Percentiles rank a stretch among this genome's conserved stretches.
phyloP scores from a whole-genome alignment of 2,797 vertebrate genomes.

The Setipinna tenuifilis region DNA sequence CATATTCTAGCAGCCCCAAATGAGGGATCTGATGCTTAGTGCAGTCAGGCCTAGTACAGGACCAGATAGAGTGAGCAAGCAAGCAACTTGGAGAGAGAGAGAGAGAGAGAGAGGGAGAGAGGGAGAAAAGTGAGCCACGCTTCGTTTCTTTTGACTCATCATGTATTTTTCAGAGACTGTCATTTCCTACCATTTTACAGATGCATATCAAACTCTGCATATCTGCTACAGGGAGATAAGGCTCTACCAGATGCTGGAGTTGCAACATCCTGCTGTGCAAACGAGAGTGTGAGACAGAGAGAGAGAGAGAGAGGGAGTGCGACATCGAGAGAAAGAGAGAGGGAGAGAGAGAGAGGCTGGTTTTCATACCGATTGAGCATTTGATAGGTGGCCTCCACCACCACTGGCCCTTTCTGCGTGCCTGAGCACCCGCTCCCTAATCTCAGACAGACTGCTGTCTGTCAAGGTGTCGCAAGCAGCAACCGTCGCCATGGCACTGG shows the following conservation, averaged over 20 bases:
- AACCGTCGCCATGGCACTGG: conserved; percentile 24
- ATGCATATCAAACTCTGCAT: conserved; percentile 80
- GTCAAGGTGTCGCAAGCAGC: conserved; percentile 40
- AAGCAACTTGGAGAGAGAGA: conserved; percentile 9
- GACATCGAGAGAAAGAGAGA: conserved; percentile 41
- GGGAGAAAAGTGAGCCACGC: conserved; percentile 58
- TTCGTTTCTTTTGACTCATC: conserved; percentile 72
- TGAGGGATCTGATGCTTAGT: conserved; percentile 18
- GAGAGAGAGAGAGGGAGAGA: conserved; percentile 38
- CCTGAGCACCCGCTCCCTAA: conserved; percentile 57
- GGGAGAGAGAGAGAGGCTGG: conserved; percentile 55
- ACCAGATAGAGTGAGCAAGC: conserved; percentile 35
- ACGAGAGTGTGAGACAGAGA: conserved; percentile 68
- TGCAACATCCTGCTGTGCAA: conserved; percentile 81
- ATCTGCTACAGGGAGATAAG: conserved; percentile 81
- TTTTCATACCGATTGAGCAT: conserved; percentile 73
- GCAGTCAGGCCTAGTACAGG: conserved; percentile 23
- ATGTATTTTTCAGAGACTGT: conserved; percentile 73
- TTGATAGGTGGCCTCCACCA: conserved; percentile 66
- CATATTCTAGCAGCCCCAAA: conserved; percentile 13
- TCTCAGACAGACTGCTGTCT: conserved; percentile 59
- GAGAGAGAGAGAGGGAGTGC: conserved; percentile 26
- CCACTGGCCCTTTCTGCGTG: conserved; percentile 54
- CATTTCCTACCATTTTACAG: conserved; percentile 83
- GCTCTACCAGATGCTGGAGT: conserved; percentile 76